Conservation (phyloP, 2,888 invertebrate genomes). For the Drosophila nigricruria region DNA sequence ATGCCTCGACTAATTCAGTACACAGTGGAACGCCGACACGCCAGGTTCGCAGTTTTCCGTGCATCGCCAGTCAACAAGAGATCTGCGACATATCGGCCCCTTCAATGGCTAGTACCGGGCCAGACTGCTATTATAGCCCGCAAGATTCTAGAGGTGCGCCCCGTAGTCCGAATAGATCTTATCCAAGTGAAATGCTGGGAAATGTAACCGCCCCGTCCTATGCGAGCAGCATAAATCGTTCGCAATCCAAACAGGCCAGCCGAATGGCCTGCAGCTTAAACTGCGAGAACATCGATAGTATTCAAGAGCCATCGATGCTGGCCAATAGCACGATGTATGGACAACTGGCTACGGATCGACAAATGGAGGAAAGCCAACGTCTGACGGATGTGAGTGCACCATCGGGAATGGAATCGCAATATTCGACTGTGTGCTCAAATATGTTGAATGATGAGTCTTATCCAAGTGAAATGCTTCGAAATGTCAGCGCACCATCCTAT, state of each 20-base stretch:
- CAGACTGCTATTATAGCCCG: neutral
- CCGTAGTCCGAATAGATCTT: conserved; percentile 14
- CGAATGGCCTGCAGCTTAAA: neutral
- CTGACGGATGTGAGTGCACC: neutral
- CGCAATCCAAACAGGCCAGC: neutral
- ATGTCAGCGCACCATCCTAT: conserved; percentile 34
- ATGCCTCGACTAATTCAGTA: neutral
- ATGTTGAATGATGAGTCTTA: conserved; percentile 10
- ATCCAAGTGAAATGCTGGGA: conserved; percentile 21
- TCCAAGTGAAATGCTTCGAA: conserved; percentile 23
- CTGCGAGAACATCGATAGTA: conserved; percentile 13
- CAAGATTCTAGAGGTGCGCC: neutral
- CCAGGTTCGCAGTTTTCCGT: conserved; percentile 36
- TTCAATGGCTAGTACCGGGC: neutral
- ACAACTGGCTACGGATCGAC: neutral
- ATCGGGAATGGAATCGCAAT: neutral
- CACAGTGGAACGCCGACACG: conserved; percentile 1
- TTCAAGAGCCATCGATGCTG: conserved; percentile 14
- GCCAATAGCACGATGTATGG: neutral
- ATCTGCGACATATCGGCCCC: conserved; percentile 42
- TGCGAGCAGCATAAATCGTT: neutral
- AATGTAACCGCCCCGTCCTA: conserved; percentile 34
- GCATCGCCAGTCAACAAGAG: conserved; percentile 29
- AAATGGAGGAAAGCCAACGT: neutral
- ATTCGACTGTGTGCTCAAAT: neutral